Conservation (phyloP, 53 echinoderm and acorn worm genomes). For the Patiria pectinifera region DNA sequence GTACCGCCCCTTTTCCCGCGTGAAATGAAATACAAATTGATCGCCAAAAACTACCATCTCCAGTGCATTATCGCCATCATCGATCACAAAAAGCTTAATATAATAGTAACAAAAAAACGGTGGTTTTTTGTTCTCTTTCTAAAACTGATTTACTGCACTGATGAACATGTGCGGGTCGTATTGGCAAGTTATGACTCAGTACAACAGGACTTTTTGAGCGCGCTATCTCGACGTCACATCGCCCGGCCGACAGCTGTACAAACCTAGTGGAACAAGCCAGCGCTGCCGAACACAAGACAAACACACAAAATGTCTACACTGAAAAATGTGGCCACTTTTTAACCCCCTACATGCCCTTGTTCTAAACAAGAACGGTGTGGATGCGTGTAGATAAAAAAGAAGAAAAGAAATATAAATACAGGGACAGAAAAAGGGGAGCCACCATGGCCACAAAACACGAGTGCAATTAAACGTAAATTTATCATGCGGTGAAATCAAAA, state of each 20-base stretch:
- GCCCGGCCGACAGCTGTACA: constrained; percentile 51
- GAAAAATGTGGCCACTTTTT: constrained; percentile 16
- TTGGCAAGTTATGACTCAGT: background rate
- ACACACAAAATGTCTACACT: background rate
- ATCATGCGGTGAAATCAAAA: constrained; percentile 26
- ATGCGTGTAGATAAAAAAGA: constrained; percentile 18
- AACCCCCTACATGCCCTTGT: background rate
- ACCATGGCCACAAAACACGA: background rate
- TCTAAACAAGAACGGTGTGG: background rate
- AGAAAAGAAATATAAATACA: background rate
- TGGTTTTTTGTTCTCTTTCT: background rate
- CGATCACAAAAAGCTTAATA: background rate
- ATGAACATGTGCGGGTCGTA: constrained; percentile 28
- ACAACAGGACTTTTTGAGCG: background rate
- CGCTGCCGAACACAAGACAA: background rate
- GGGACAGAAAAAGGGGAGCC: background rate
- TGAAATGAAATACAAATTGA: background rate
- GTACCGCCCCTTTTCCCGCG: background rate
- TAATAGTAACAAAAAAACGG: background rate
- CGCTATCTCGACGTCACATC: constrained; percentile 55
- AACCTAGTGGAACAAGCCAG: constrained; percentile 10
- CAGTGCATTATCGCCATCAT: background rate
- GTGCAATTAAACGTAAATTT: constrained; percentile 34
- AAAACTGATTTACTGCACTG: constrained; percentile 43
- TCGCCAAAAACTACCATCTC: background rate